Conservation (phyloP, 1,140 invertebrate species). For the Diabrotica virgifera region DNA sequence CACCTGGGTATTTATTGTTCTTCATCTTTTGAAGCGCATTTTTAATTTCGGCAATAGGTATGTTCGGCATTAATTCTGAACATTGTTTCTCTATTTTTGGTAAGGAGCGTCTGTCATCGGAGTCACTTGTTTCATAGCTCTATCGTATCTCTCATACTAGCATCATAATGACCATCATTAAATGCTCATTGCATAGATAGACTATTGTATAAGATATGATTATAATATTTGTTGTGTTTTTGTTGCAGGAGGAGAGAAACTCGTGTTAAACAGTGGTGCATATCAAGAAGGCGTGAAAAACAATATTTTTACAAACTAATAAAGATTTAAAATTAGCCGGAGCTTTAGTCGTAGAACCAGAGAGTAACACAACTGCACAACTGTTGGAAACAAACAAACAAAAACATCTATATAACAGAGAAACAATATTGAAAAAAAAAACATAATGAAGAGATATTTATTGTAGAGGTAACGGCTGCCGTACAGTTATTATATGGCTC, state of each 20-base stretch:
- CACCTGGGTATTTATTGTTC: too few species aligned
- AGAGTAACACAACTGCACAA: slow-evolving; percentile 34
- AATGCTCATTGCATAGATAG: too few species aligned
- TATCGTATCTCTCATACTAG: too few species aligned
- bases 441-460: background rate
- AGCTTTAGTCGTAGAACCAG: slow-evolving; percentile 29
- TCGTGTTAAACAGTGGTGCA: slow-evolving; percentile 11
- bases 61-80: too few species aligned
- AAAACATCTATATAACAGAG: slow-evolving; percentile 8
- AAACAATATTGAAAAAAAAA: slow-evolving; percentile 23
- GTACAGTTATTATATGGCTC: slow-evolving; percentile 28
- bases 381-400: slow-evolving; percentile 24
- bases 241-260: slow-evolving; percentile 3
- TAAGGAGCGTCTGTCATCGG: too few species aligned
- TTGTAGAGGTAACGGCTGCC: slow-evolving; percentile 30
- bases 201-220: too few species aligned
- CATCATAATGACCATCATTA: too few species aligned
- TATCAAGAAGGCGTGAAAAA: slow-evolving; percentile 10
- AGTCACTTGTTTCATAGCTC: too few species aligned
- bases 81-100: too few species aligned
- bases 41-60: too few species aligned
- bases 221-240: background rate
- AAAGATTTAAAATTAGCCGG: slow-evolving; percentile 18
- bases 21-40: too few species aligned
- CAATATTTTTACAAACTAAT: slow-evolving; percentile 23